Evolutionary conservation across 2,888 invertebrate species (phyloP).

Genomic region (Pristionchus maxplancki): DNA sequence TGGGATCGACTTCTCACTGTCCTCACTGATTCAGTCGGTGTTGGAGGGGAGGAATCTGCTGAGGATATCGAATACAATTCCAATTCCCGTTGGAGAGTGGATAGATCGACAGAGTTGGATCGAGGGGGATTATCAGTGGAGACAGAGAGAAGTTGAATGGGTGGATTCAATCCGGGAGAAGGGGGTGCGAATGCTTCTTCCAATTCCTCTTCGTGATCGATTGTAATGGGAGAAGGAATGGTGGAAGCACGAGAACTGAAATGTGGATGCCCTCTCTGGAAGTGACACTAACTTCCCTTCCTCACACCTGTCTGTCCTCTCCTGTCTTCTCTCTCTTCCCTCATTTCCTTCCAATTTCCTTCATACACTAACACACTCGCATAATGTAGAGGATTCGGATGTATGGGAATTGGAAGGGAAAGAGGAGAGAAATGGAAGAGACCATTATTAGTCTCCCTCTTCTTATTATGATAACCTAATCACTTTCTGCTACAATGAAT

Average conservation of each 20-base stretch:
- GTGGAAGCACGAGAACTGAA: constrained; percentile 44
- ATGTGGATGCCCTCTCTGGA: background rate
- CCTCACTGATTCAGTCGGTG: constrained; percentile 74
- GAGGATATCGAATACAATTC: constrained; percentile 73
- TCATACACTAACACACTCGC: background rate
- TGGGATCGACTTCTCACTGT: constrained; percentile 70
- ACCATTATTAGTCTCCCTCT: background rate
- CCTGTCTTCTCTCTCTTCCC: constrained; percentile 36
- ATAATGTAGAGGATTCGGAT: constrained; percentile 35
- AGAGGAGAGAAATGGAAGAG: constrained; percentile 12
- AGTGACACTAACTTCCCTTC: background rate
- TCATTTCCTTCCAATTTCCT: constrained; percentile 42
- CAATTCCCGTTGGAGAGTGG: constrained; percentile 74
- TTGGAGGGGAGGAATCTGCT: constrained; percentile 71
- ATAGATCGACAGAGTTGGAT: constrained; percentile 75
- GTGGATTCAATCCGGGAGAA: background rate
- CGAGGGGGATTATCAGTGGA: constrained; percentile 72
- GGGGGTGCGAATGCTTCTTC: background rate
- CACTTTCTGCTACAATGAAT: background rate
- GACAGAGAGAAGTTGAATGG: constrained; percentile 58
- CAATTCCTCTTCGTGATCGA: background rate
- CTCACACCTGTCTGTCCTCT: constrained; percentile 1
- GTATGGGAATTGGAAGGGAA: background rate
- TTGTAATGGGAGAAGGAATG: constrained; percentile 35
- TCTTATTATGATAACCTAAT: background rate